Base-by-base conservation (phyloP, 2,113 vertebrate species). In the Montifringilla adamsi region DNA sequence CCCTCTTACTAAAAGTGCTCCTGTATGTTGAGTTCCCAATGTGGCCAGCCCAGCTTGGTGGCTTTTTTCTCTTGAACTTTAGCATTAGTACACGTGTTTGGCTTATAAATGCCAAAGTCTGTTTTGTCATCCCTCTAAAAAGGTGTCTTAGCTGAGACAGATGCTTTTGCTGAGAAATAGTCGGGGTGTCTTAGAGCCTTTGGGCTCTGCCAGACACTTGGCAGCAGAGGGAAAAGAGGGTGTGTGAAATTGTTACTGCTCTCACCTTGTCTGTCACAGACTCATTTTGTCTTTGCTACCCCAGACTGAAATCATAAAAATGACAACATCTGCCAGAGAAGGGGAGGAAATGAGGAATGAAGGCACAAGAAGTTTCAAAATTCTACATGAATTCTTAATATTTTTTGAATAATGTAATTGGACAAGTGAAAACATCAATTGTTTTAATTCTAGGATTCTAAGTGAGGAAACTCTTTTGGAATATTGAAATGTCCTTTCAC, bases 191-290 rank as follows among this genome's bases (percentile, higher is more conserved):
- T 95, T 10, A 10, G 60, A 94, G 73, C 73, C 87, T 94, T 82
- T 95, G 93, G 84, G 81, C 84, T 95, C 62, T 64, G 93, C 80
- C 73, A 95, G 84, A 72, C 81, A 35, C 63, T 89, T 93, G 89
- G 89, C 91, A 96, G 74, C 60, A 74, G 80, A 81, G 46, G 17
- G 87, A 55, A 63, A 27, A 37, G 28, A 1, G 11, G 43, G 55
- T 55, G 77, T 90, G 89, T 87, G 92, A 63, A 84, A 35, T 67
- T 81, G 77, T 59, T 84, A 12, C 80, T 78, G 84, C 64, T 94
- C 77, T 93, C 87, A 91, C 93, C 89, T 93, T 89, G 81, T 77
- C 84, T 93, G 5, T 24, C 91, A 30, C 64, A 47, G 12, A 33
- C 59, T 63, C 6, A 18, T 39, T 77, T 89, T 66, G 46, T 70